Evolutionary conservation across 2,888 invertebrate species (phyloP), one percentile per base, ranked within the genome.

Genomic region (Trachelus tabidus): DNA sequence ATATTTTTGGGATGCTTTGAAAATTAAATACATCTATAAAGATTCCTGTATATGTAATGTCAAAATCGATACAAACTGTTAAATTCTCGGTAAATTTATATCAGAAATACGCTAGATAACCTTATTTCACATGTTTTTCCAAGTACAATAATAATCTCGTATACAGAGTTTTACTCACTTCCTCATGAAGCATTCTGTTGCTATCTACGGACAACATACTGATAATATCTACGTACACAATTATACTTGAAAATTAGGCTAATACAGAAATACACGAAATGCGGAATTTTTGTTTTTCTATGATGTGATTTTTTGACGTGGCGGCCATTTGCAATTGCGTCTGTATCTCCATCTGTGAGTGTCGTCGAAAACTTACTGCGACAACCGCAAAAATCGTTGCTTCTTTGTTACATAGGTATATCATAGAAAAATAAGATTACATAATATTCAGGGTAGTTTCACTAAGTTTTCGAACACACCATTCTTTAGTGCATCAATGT

Each of bases 131-230:
- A 56, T 56, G 56, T 23, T 56, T 56, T 56, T 56, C 56, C 56
- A 9, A 56, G 56, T 56, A 56, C 23, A 56, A 56, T 56, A 56
- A 23, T 56, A 23, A 56, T 56, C 23, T 56, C 23, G 56, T 9
- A 23, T 56, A 23, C 56, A 56, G 56, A 56, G 56, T 23, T 56
- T 56, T 56, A 77, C 83, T 79, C 78, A 88, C 88, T 84, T 87
- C 84, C 40, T 87, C 85, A 75, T 84, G 84, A 11, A 83, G 81
- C 73, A 82, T 75, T 69, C 81, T 83, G 78, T 83, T 84, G 77
- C 82, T 83, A 74, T 88, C 85, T 74, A 84, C 77, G 35, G 86
- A 86, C 78, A 87, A 77, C 88, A 89, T 88, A 73, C 77, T 81
- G 80, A 35, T 69, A 83, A 82, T 82, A 81, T 85, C 69, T 30